Evolutionary conservation across 2,113 vertebrate genomes (phyloP).

Genomic region (Camarhynchus parvulus): DNA sequence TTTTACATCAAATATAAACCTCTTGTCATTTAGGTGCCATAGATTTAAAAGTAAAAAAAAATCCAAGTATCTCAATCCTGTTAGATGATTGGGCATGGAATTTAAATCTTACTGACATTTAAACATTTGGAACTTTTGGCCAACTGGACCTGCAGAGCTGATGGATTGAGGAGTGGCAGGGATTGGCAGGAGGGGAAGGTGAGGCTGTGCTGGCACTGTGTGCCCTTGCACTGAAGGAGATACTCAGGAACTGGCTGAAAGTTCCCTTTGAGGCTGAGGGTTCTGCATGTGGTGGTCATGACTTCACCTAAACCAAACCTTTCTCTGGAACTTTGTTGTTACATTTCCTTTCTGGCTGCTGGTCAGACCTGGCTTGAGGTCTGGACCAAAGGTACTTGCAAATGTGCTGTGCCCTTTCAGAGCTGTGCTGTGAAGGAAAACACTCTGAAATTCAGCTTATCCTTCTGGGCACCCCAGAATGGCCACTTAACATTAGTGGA

Average conservation of each 20-base stretch:
- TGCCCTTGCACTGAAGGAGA: background rate
- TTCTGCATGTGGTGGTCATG: accelerated
- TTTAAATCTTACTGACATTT: background rate
- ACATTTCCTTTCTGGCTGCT: background rate
- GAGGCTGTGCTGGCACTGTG: background rate
- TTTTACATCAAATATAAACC: background rate
- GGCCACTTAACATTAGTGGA: background rate
- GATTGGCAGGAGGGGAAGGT: background rate
- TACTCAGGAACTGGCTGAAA: background rate
- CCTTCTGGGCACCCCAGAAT: background rate
- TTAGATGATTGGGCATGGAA: background rate
- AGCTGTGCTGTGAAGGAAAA: background rate
- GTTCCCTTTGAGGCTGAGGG: background rate
- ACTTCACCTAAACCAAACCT: background rate
- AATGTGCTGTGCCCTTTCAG: background rate
- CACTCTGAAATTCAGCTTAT: background rate
- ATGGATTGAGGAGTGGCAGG: background rate
- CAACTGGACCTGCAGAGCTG: background rate
- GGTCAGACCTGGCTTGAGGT: background rate
- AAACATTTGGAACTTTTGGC: background rate
- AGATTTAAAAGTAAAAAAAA: background rate
- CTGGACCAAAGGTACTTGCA: background rate
- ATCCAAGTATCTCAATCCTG: background rate
- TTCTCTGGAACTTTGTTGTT: background rate
- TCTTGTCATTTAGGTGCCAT: background rate